Evolutionary conservation across 1,140 invertebrate species (phyloP).

Genomic region (Drosophila ogumai): DNA sequence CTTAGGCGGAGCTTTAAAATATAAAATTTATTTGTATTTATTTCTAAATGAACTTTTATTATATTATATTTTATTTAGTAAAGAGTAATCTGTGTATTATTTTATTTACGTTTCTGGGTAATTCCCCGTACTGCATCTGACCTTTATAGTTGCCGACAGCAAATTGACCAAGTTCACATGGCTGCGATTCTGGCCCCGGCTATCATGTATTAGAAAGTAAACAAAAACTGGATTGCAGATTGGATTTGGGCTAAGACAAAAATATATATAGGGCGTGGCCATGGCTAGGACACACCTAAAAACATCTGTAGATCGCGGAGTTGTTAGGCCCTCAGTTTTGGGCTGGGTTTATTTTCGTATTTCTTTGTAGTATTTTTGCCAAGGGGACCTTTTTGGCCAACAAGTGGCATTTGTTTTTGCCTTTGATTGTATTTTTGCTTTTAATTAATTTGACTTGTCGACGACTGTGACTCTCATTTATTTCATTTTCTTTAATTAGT

Average conservation of each 20-base stretch:
- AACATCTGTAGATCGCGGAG: slow-evolving; percentile 25
- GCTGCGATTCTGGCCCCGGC: slow-evolving; percentile 45
- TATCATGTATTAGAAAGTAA: slow-evolving; percentile 79
- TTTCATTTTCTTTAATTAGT: slow-evolving; percentile 67
- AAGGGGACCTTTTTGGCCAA: slow-evolving; percentile 43
- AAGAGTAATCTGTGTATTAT: not conserved
- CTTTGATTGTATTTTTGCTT: slow-evolving; percentile 57
- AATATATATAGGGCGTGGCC: slow-evolving; percentile 29
- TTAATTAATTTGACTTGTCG: slow-evolving; percentile 65
- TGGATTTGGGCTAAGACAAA: slow-evolving; percentile 42
- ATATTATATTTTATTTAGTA: not conserved
- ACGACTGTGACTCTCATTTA: slow-evolving; percentile 21
- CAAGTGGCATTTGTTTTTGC: slow-evolving; percentile 66
- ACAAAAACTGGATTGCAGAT: slow-evolving; percentile 32
- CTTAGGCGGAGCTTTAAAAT: not conserved
- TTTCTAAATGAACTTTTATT: not conserved
- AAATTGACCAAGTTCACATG: slow-evolving; percentile 75
- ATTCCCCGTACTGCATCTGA: slow-evolving; percentile 33
- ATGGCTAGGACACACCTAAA: slow-evolving; percentile 58
- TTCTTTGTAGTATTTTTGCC: slow-evolving; percentile 8
- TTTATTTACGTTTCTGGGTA: slow-evolving; percentile 2
- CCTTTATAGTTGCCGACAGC: slow-evolving; percentile 55
- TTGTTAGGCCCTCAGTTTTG: slow-evolving; percentile 40
- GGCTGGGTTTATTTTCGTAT: slow-evolving; percentile 47
- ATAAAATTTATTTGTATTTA: not conserved